Conservation (phyloP, 1,140 invertebrate genomes). For the Vanessa atalanta region DNA sequence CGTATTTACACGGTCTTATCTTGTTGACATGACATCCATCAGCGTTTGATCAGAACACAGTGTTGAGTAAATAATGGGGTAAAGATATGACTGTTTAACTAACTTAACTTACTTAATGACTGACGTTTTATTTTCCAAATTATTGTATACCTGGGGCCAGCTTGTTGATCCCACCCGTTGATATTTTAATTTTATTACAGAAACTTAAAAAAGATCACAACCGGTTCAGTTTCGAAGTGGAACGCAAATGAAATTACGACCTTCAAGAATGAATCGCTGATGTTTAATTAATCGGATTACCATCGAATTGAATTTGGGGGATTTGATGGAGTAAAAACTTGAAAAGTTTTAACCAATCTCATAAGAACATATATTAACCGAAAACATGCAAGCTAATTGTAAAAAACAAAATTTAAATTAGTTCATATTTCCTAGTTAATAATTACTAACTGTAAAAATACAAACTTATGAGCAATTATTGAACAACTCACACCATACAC, state of each 20-base stretch:
- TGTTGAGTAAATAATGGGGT: conserved; percentile 18
- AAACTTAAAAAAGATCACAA: conserved; percentile 68
- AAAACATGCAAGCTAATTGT: background rate
- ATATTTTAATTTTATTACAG: conserved; percentile 77
- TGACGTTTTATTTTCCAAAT: conserved; percentile 4
- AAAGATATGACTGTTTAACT: conserved; percentile 18
- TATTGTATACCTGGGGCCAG: conserved; percentile 42
- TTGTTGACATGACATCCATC: conserved; percentile 25
- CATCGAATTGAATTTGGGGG: conserved; percentile 14
- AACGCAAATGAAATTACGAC: conserved; percentile 68
- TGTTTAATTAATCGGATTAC: conserved; percentile 25
- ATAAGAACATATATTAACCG: background rate
- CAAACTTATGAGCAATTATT: background rate
- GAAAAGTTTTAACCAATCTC: too few species aligned
- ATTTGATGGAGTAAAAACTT: background rate
- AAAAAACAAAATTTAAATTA: background rate
- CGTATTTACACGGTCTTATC: conserved; percentile 26
- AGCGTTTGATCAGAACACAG: conserved; percentile 25
- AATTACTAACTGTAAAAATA: background rate
- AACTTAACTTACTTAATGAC: background rate
- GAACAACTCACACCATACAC: conserved; percentile 7
- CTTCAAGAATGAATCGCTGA: conserved; percentile 46
- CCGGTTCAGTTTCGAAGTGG: conserved; percentile 73
- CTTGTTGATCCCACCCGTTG: conserved; percentile 58
- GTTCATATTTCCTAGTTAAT: background rate